Percentiles rank a stretch among this genome's conserved stretches.
phyloP scores from a whole-genome alignment of 2,888 invertebrate genomes.

The Chirona hameri region DNA sequence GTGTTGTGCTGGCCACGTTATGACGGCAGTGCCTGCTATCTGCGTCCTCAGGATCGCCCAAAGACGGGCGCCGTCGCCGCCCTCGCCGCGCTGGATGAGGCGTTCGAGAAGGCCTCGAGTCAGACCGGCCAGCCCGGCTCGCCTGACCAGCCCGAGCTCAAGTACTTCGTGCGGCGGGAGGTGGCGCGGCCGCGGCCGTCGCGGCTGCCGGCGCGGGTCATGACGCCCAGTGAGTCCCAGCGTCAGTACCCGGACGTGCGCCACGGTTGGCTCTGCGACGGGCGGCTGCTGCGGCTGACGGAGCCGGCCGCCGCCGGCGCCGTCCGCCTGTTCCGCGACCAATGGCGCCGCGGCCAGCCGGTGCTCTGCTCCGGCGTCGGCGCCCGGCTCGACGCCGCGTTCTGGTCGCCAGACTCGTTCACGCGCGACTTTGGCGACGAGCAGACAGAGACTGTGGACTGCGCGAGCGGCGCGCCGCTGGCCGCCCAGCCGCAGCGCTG shows the following conservation, averaged over 20 bases:
- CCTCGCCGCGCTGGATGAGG: not conserved
- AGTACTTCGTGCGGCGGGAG: not conserved
- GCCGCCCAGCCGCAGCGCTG: conserved; percentile 84
- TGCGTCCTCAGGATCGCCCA: conserved; percentile 63
- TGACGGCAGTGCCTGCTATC: not conserved
- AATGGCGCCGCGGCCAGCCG: conserved; percentile 91
- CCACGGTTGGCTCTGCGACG: conserved; percentile 92
- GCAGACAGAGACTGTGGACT: conserved; percentile 88
- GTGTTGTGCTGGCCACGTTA: not conserved
- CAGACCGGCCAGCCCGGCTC: not conserved
- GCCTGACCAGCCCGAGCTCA: not conserved
- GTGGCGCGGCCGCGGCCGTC: not conserved
- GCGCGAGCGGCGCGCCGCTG: conserved; percentile 81
- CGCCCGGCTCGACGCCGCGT: conserved; percentile 65
- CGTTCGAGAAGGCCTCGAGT: not conserved
- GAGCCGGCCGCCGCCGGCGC: conserved; percentile 74
- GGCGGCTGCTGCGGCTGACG: conserved; percentile 77
- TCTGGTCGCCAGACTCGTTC: conserved; percentile 94
- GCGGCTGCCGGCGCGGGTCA: conserved; percentile 56
- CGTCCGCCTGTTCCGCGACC: conserved; percentile 65
- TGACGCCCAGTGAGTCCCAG: conserved; percentile 77
- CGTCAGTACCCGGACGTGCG: conserved; percentile 79
- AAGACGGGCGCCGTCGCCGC: conserved; percentile 52
- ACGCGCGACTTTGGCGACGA: conserved; percentile 86
- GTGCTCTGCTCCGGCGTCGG: conserved; percentile 88